Evolutionary conservation across 1,140 invertebrate genomes (phyloP), one percentile per base, ranked within the genome.

Genomic region (Triops cancriformis): DNA sequence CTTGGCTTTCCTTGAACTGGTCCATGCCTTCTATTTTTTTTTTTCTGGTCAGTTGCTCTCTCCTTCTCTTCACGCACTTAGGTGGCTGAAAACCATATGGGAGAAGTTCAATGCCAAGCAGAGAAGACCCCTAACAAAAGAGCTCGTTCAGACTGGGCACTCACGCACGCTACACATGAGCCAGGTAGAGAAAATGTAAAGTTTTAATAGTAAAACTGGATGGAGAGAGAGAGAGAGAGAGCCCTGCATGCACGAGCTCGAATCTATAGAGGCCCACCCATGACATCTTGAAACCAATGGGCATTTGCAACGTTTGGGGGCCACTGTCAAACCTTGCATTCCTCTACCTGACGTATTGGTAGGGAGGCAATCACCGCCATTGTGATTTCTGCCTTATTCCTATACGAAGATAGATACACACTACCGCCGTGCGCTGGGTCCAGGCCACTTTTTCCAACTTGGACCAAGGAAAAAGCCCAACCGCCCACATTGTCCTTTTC

Each of bases 301-400:
- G 51, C 51, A 64, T 64, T 64, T 64, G 51, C 51, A 64, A 64
- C 51, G 51, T 64, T 64, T 64, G 51, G 51, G n/a, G 51, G 18
- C 51, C 51, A 64, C 51, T 64, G 51, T 64, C 51, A 64, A 64
- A 64, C 51, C 45, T 64, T 14, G 51, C 51, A 64, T 64, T 64
- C 51, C 51, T n/a, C 14, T 18, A 23, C 51, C 51, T 64, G 51
- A 64, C 51, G 51, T 64, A 64, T 64, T 64, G 51, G 51, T 64
- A 64, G 51, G 51, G 51, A 23, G 51, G 51, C 51, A 64, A 64
- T 64, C 51, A 64, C 51, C 51, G 51, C 51, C 51, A 64, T 64
- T 64, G 51, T 64, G 51, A 64, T 64, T 23, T 64, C 7, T 18
- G 51, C 51, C 51, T 45, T 64, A 64, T 64, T n/a, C 51, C 51